A percentile compares a stretch with the other conserved stretches of the same genome.
Evolutionary conservation across 2,797 vertebrate genomes (phyloP).

Genomic region (Alcedo quadribrachys): DNA sequence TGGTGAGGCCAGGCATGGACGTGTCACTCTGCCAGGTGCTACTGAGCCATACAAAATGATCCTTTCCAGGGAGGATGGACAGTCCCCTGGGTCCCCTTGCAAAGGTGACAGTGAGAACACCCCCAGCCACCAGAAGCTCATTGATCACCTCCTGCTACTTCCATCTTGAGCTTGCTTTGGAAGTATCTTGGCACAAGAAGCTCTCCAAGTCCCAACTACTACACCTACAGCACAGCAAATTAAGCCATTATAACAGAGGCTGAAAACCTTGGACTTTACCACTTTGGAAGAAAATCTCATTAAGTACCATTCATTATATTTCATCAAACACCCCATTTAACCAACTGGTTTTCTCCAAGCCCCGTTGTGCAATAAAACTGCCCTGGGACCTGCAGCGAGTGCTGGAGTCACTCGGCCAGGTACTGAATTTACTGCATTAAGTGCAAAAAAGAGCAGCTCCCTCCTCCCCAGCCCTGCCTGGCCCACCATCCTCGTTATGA

Average conservation of each 20-base stretch:
- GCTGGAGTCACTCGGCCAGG: not conserved
- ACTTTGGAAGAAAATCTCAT: slow-evolving; percentile 9
- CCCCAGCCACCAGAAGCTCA: not conserved
- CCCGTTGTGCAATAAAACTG: not conserved
- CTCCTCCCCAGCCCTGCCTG: not conserved
- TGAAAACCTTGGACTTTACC: not conserved
- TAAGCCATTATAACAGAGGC: not conserved
- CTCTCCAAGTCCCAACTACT: not conserved
- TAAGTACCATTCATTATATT: not conserved
- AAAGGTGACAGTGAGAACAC: not conserved
- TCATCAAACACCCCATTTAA: not conserved
- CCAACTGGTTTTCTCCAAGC: not conserved
- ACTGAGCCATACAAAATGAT: fast-evolving
- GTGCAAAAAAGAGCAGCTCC: not conserved
- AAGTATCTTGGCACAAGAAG: not conserved
- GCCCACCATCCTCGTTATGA: not conserved
- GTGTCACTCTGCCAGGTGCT: not conserved
- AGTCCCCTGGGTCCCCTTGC: not conserved
- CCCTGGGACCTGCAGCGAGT: not conserved
- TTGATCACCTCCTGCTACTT: not conserved
- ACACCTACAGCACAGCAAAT: not conserved
- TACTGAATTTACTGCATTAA: fast-evolving
- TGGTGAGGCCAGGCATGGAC: fast-evolving
- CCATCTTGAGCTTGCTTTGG: not conserved
- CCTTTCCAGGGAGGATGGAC: not conserved